Base-by-base conservation (phyloP, 2,113 vertebrate genomes). In the Pluvialis apricaria region DNA sequence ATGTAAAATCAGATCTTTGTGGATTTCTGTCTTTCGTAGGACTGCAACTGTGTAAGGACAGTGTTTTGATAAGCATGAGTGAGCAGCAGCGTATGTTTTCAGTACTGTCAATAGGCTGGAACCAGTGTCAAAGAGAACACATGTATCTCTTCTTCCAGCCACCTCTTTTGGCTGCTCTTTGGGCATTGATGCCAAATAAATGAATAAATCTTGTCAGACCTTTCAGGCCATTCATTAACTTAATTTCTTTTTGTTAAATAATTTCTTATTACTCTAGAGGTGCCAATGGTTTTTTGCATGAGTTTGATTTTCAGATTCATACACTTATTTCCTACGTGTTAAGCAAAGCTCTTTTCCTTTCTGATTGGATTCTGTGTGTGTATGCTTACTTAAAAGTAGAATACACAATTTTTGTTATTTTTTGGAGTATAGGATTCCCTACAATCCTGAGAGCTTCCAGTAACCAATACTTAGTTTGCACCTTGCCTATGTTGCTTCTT, bases 171-270 rank as follows among this genome's bases (percentile, higher is more conserved):
- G 69, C 92, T 54, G 86, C 51, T 84, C 28, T 75, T 52, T 86
- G 88, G 42, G 42, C n/a, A 10, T 31, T 47, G 76, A 22, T 92
- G 68, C 79, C 92, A 93, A 90, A 40, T 24, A 94, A 78, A 92
- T 47, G 14, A 72, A 60, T 91, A 84, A 75, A 79, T 42, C 15
- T 42, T 49, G 49, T 86, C 79, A 70, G 60, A 47, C 60, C 60
- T 88, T 77, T 82, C 55, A 84, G 69, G 29, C 26, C 55, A 40
- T 68, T 88, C 20, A 22, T 15, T 70, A 62, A 60, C 25, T 80
- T 80, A 0, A 31, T 84, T 86, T 49, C 4, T 71, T 90, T 79
- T 60, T 64, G 13, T 76, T 68, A 79, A 65, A 57, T 65, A 57
- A 73, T 64, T 54, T 44, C 13, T 36, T 70, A 6, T 26, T 83